phyloP scores from a whole-genome alignment of 2,797 vertebrate species.

The Graptemys geographica region DNA sequence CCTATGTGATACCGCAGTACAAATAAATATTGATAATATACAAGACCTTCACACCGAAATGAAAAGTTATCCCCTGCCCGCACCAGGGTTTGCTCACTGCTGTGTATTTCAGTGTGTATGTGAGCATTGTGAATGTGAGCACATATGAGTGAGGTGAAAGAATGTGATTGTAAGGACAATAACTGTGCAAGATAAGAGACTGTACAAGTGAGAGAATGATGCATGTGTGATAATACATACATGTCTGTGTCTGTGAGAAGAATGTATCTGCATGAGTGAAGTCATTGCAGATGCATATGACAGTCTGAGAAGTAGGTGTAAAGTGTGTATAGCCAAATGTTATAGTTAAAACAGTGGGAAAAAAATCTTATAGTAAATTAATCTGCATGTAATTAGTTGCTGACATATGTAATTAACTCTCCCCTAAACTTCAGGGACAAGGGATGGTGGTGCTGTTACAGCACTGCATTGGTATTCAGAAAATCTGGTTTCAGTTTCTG shows the following conservation, averaged over 20 bases:
- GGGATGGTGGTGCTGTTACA: neutral
- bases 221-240: neutral
- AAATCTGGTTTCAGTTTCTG: neutral
- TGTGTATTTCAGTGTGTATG: neutral
- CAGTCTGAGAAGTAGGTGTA: neutral
- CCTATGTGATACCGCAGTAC: neutral
- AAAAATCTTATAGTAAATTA: neutral
- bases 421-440: neutral
- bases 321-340: neutral
- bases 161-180: neutral
- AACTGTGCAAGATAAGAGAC: neutral
- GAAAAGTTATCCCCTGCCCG: neutral
- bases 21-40: neutral
- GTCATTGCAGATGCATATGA: neutral
- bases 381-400: neutral
- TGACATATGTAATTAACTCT: neutral
- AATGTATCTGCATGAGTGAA: neutral
- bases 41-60: neutral
- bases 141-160: neutral
- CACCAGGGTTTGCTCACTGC: neutral
- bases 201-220: neutral
- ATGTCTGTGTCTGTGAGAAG: neutral
- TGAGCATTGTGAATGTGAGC: neutral
- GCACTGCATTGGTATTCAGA: neutral
- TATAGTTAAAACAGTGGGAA: neutral